Evolutionary conservation across 2,888 invertebrate species (phyloP).

Genomic region (Caenorhabditis doughertyi): DNA sequence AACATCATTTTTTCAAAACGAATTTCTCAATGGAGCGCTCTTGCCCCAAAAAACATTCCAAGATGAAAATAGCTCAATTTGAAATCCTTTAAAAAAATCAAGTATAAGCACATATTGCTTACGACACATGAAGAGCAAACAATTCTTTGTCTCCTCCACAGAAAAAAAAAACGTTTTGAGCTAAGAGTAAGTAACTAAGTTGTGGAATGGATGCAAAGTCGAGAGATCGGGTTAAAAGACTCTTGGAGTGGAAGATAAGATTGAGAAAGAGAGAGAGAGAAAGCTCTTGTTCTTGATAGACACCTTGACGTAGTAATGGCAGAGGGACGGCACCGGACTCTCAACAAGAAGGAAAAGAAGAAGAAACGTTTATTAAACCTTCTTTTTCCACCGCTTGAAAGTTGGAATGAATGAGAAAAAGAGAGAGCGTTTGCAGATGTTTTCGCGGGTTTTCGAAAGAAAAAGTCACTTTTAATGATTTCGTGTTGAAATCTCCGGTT

Average conservation of each 20-base stretch:
- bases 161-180: neutral
- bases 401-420: neutral
- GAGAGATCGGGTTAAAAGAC: constrained; percentile 51
- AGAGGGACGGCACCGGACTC: constrained; percentile 36
- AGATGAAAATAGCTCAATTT: constrained; percentile 8
- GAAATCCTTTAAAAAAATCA: constrained; percentile 15
- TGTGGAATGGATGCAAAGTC: constrained; percentile 32
- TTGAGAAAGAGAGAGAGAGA: neutral
- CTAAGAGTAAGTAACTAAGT: constrained; percentile 34
- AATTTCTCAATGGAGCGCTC: too few species aligned
- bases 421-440: constrained; percentile 44
- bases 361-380: constrained; percentile 46
- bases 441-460: constrained; percentile 23
- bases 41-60: too few species aligned
- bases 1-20: too few species aligned
- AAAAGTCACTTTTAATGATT: neutral
- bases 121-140: constrained; percentile 54
- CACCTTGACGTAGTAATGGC: constrained; percentile 60
- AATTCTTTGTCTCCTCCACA: too few species aligned
- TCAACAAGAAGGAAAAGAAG: too few species aligned
- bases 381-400: neutral
- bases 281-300: constrained; percentile 54
- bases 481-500: constrained; percentile 17
- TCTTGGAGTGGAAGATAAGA: constrained; percentile 47
- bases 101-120: constrained; percentile 14